Percentiles rank a stretch among this genome's conserved stretches.
Evolutionary conservation across 92 coral and sea anemone genomes (phyloP).

Genomic region (Muricea muricata): DNA sequence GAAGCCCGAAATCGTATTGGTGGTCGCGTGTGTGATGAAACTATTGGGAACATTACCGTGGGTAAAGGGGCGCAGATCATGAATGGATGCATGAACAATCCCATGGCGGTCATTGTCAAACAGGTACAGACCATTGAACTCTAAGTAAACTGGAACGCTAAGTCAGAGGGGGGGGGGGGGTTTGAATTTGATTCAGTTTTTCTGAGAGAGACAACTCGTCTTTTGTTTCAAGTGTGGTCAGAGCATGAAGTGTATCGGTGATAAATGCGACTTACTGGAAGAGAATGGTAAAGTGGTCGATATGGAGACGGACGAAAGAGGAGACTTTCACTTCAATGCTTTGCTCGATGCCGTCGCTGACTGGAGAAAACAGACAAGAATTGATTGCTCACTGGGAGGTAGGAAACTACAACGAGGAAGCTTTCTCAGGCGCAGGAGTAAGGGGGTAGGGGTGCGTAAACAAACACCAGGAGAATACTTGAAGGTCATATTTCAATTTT

Average conservation of each 20-base stretch:
- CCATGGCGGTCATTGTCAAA: slow-evolving; percentile 78
- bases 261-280: slow-evolving; percentile 82
- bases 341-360: slow-evolving; percentile 89
- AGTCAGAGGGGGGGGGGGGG: no score
- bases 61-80: slow-evolving; percentile 97
- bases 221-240: slow-evolving; percentile 72
- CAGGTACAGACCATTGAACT: no score
- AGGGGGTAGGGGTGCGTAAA: no score
- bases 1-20: slow-evolving; percentile 95
- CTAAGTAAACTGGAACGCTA: no score
- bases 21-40: slow-evolving; percentile 92
- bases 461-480: no score
- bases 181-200: no score
- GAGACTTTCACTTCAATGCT: slow-evolving; percentile 94
- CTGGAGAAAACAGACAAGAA: slow-evolving; percentile 62
- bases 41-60: slow-evolving; percentile 76
- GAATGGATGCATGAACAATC: slow-evolving; percentile 93
- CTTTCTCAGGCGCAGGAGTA: no score
- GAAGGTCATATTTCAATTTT: no score
- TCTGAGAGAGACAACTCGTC: neutral
- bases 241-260: slow-evolving; percentile 80
- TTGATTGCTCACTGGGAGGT: slow-evolving; percentile 89
- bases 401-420: neutral
- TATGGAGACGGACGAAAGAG: slow-evolving; percentile 74
- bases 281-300: slow-evolving; percentile 78